A percentile compares a stretch with the other conserved stretches of the same genome.
Conservation (phyloP, 1,140 invertebrate species). For the Zophobas atratus region DNA sequence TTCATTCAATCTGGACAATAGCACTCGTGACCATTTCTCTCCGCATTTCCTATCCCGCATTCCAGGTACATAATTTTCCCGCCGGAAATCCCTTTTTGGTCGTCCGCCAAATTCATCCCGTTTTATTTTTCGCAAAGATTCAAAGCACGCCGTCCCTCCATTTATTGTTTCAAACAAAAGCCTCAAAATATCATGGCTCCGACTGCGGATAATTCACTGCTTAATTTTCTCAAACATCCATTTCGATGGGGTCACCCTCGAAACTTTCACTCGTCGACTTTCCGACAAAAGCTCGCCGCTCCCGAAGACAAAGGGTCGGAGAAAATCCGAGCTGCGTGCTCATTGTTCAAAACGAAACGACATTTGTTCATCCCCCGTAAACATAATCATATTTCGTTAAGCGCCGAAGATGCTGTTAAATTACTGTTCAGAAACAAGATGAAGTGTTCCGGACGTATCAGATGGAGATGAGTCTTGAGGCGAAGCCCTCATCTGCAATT, state of each 20-base stretch:
- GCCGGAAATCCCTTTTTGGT: too few species aligned
- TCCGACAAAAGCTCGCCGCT: constrained; percentile 7
- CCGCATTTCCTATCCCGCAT: too few species aligned
- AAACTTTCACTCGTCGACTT: constrained; percentile 35
- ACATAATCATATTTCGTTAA: constrained; percentile 47
- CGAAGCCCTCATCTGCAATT: not conserved
- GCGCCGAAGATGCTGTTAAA: constrained; percentile 18
- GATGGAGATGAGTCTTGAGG: not conserved
- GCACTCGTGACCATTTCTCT: too few species aligned
- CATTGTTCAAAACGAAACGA: constrained; percentile 40
- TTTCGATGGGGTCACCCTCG: constrained; percentile 35
- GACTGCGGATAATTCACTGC: constrained; percentile 29
- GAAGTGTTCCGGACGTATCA: constrained; percentile 7
- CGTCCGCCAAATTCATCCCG: too few species aligned
- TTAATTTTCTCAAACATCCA: constrained; percentile 39
- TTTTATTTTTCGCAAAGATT: not conserved
- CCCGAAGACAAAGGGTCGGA: constrained; percentile 12
- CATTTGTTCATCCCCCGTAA: constrained; percentile 31
- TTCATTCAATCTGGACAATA: too few species aligned
- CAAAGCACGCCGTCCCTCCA: not conserved
- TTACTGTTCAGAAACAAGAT: not conserved
- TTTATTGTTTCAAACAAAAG: constrained; percentile 32
- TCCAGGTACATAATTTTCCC: too few species aligned
- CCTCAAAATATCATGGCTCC: constrained; percentile 14
- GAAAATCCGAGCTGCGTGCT: constrained; percentile 17